phyloP scores from a whole-genome alignment of 2,113 vertebrate species.

The Mesembrinibis cayennensis region DNA sequence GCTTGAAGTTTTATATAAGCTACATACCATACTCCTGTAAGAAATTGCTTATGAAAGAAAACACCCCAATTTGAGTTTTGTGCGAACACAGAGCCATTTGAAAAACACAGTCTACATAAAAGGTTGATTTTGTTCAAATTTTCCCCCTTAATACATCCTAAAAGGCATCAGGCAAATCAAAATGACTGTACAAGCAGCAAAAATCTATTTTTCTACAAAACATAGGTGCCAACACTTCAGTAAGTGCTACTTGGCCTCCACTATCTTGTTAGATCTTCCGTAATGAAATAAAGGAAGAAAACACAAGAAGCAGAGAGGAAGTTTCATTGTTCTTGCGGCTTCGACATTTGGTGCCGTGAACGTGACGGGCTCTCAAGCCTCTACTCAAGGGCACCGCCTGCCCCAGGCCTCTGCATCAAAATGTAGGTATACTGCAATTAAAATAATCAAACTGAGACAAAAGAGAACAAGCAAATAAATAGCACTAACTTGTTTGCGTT shows the following conservation, averaged over 20 bases:
- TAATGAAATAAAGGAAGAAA: conserved; percentile 39
- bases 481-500: background rate
- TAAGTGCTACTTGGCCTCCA: background rate
- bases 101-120: background rate
- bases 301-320: conserved; percentile 36
- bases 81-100: background rate
- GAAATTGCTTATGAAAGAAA: background rate
- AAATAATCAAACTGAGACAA: conserved; percentile 1
- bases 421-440: background rate
- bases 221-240: background rate
- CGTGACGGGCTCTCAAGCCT: background rate
- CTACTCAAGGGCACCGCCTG: background rate
- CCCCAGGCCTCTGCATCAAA: background rate
- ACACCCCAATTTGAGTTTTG: background rate
- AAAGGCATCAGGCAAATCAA: background rate
- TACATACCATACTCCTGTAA: background rate
- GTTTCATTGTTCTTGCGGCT: conserved; percentile 34
- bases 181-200: background rate
- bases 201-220: background rate
- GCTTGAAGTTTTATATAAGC: background rate
- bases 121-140: background rate
- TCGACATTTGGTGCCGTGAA: background rate
- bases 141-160: background rate
- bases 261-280: conserved; percentile 23
- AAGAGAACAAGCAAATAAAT: conserved; percentile 57